Evolutionary conservation across 2,797 vertebrate genomes (phyloP), one percentile per base, ranked within the genome.

Genomic region (Neosalanx taihuensis): DNA sequence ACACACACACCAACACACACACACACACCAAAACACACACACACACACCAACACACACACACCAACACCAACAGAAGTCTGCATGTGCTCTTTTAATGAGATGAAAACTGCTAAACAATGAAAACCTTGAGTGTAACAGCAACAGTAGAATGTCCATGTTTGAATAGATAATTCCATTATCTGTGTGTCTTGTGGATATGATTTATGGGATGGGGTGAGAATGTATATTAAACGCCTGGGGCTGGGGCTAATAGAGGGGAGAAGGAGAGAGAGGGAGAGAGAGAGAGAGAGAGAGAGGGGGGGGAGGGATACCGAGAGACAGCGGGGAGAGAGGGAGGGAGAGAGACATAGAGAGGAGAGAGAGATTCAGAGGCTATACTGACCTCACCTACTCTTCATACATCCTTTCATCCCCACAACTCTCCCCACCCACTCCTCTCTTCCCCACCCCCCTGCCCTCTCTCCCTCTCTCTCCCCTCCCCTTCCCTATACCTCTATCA

Each of bases 131-230:
- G 13, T n/a, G 33, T n/a, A 41, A 23, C 10, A 37, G 59, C 15
- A 60, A 60, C 13, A 53, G 15, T 53, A 53, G 17, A 18, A 17
- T 58, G 57, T 23, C 20, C 57, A n/a, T 7, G 53, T 56, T n/a
- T 56, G 15, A 7, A 56, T 56, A 56, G 37, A 41, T 41, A 41
- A 41, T 41, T 12, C 9, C 37, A 41, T 41, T 41, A 41, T 41
- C 37, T 41, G 37, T n/a, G 51, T 53, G 18, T n/a, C 51, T 53
- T 5, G 5, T 26, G 57, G 86, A 87, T 84, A 85, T 91, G 90
- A 91, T 90, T 87, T 86, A 90, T 90, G 86, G 85, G 82, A 78
- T 84, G 85, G 89, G 90, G 89, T 90, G 81, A 88, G 86, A 46
- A 66, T 17, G 81, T 81, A 82, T 82, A 81, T 74, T 77, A 56